Evolutionary conservation across 23 tunicate species (phyloP).

Genomic region (Diplosoma virens): DNA sequence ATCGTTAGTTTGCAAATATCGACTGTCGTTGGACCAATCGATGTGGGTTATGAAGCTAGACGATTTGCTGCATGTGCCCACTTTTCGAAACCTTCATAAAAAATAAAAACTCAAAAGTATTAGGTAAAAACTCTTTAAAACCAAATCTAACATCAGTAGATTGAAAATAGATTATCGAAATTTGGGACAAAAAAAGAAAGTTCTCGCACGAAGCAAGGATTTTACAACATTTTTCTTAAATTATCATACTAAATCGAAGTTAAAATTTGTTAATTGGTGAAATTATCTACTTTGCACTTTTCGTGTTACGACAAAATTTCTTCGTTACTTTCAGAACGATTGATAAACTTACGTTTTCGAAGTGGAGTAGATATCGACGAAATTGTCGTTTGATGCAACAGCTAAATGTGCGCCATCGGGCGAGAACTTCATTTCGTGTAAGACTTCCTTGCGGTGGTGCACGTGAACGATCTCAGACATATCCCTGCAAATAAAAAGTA

Average conservation of each 20-base stretch:
- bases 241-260: too few species aligned
- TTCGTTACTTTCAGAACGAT: too few species aligned
- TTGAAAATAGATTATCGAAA: too few species aligned
- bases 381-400: constrained; percentile 96
- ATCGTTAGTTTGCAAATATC: constrained; percentile 87
- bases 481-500: constrained; percentile 35
- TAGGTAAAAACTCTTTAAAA: too few species aligned
- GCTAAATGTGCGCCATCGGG: constrained; percentile 91
- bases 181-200: not conserved
- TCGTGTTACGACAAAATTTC: too few species aligned
- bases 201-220: not conserved
- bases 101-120: too few species aligned
- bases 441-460: constrained; percentile 88
- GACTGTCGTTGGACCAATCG: constrained; percentile 92
- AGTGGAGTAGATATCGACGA: constrained; percentile 85
- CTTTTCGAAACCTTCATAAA: constrained; percentile 42
- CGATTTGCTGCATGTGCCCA: constrained; percentile 83
- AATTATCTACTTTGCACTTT: too few species aligned
- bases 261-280: too few species aligned
- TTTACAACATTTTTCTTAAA: too few species aligned
- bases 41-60: constrained; percentile 98
- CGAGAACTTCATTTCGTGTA: constrained; percentile 90
- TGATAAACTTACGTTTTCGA: constrained; percentile 55
- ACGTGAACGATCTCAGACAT: constrained; percentile 54
- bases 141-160: too few species aligned